phyloP scores from a whole-genome alignment of 1,140 invertebrate genomes.

The Drosophila takahashii region DNA sequence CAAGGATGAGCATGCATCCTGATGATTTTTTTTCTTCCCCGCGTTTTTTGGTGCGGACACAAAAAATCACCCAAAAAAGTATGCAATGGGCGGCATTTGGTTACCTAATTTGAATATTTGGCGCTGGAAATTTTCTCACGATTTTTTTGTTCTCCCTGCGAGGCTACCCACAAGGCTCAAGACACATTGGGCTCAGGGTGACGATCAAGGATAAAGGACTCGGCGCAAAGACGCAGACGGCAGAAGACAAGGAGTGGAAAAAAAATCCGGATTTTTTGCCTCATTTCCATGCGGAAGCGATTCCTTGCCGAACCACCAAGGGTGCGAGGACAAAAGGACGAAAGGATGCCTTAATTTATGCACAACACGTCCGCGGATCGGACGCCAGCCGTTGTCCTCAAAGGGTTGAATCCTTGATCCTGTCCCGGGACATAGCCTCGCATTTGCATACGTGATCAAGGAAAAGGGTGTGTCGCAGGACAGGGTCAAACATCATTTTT shows the following conservation, averaged over 20 bases:
- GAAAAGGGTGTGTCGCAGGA: constrained; percentile 49
- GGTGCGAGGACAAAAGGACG: constrained; percentile 56
- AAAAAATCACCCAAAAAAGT: constrained; percentile 68
- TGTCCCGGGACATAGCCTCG: constrained; percentile 54
- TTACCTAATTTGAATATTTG: constrained; percentile 78
- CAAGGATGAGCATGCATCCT: constrained; percentile 61
- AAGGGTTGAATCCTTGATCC: constrained; percentile 69
- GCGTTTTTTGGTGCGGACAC: constrained; percentile 17
- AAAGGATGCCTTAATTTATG: constrained; percentile 74
- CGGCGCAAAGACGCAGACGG: constrained; percentile 40
- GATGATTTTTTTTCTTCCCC: constrained; percentile 47
- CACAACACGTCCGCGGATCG: constrained; percentile 79
- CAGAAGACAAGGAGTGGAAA: constrained; percentile 54
- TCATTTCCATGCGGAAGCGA: constrained; percentile 82
- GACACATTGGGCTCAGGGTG: constrained; percentile 57
- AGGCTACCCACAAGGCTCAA: constrained; percentile 55
- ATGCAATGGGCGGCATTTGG: constrained; percentile 61
- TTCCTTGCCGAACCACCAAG: constrained; percentile 53
- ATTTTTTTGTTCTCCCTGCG: constrained; percentile 54
- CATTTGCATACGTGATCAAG: constrained; percentile 79
- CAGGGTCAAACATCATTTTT: constrained; percentile 80
- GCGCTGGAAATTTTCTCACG: constrained; percentile 78
- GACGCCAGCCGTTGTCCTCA: constrained; percentile 46
- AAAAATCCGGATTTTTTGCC: constrained; percentile 83
- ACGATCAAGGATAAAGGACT: constrained; percentile 73